phyloP scores from a whole-genome alignment of 2,888 invertebrate species.

The Drosophila kanekoi region DNA sequence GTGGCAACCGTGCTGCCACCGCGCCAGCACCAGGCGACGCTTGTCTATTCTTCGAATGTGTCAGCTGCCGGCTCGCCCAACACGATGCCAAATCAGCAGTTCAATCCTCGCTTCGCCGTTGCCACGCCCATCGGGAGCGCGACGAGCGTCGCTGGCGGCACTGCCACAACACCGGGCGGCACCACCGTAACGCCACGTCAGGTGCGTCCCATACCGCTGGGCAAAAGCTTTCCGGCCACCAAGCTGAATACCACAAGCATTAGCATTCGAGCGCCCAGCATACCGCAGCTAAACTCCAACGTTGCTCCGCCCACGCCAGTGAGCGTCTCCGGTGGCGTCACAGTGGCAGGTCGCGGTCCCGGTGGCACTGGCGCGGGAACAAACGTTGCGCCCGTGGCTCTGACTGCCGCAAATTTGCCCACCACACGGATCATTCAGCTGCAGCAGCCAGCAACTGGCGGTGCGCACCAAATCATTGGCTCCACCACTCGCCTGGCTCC shows the following conservation, averaged over 20 bases:
- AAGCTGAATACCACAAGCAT: slow-evolving; percentile 84
- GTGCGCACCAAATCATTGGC: slow-evolving; percentile 83
- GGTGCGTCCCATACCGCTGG: slow-evolving; percentile 84
- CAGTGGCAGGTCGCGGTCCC: slow-evolving; percentile 67
- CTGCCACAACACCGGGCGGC: slow-evolving; percentile 67
- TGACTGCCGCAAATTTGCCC: slow-evolving; percentile 80
- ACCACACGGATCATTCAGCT: slow-evolving; percentile 84
- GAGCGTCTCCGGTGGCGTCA: slow-evolving; percentile 69
- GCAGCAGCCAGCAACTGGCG: slow-evolving; percentile 82
- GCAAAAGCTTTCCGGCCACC: slow-evolving; percentile 81
- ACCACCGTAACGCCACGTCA: slow-evolving; percentile 81
- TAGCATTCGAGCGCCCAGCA: slow-evolving; percentile 84
- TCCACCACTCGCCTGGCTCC: slow-evolving; percentile 81
- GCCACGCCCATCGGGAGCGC: slow-evolving; percentile 73
- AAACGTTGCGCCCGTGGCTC: slow-evolving; percentile 64
- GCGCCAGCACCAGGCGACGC: slow-evolving; percentile 83
- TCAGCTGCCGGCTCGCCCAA: slow-evolving; percentile 57
- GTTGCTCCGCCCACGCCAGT: slow-evolving; percentile 65
- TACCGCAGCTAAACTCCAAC: slow-evolving; percentile 79
- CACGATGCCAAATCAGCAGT: slow-evolving; percentile 78
- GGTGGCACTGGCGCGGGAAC: slow-evolving; percentile 48
- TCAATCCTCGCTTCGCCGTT: slow-evolving; percentile 84
- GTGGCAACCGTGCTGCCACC: slow-evolving; percentile 85
- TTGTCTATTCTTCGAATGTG: slow-evolving; percentile 84
- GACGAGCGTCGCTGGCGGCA: slow-evolving; percentile 25